phyloP scores from a whole-genome alignment of 2,113 vertebrate genomes.

The Mirza zaza region DNA sequence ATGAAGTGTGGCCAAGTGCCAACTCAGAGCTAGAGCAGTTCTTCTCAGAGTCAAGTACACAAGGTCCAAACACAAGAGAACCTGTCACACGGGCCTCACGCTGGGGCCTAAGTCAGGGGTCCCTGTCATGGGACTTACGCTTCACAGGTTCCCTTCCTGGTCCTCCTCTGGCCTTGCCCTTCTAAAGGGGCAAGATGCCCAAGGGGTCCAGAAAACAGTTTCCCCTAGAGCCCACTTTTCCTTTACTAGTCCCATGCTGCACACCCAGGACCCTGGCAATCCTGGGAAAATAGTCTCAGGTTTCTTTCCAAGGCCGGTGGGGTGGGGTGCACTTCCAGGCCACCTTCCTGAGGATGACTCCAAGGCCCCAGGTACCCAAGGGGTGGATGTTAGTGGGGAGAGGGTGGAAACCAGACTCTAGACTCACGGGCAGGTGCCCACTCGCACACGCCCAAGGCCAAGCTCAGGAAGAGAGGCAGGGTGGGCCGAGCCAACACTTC shows the following conservation, averaged over 20 bases:
- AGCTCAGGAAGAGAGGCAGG: too few species aligned
- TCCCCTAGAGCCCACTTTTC: neutral
- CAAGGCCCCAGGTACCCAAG: accelerated
- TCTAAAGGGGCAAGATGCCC: neutral
- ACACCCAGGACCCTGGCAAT: too few species aligned
- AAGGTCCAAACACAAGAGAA: neutral
- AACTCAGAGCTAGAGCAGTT: neutral
- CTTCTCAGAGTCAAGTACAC: neutral
- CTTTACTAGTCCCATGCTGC: neutral
- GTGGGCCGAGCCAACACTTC: accelerated
- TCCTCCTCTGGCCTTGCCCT: neutral
- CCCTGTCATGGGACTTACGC: neutral
- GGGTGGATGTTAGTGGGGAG: neutral
- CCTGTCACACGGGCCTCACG: neutral
- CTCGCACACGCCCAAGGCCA: neutral
- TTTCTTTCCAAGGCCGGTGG: neutral
- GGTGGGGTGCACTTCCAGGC: accelerated
- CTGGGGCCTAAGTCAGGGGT: accelerated
- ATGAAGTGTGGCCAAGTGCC: too few species aligned
- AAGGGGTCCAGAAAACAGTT: neutral
- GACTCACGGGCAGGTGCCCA: too few species aligned
- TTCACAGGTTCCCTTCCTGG: too few species aligned
- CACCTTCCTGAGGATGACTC: neutral
- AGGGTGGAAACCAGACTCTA: neutral
- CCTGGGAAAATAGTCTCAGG: neutral